Evolutionary conservation across 1,140 invertebrate species (phyloP).

Genomic region (Helicorthomorpha holstii): DNA sequence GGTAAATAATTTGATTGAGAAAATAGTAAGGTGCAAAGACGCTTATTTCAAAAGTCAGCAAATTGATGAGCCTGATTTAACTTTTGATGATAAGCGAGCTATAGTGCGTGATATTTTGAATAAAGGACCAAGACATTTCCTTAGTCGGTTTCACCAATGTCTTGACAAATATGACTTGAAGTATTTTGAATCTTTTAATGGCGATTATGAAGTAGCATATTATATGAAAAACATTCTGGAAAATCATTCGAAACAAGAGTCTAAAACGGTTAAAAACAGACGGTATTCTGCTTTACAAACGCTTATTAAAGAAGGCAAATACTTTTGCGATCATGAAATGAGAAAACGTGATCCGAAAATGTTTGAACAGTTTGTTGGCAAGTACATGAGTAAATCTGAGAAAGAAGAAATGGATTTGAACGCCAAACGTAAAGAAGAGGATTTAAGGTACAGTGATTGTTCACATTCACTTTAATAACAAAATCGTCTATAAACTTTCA

Average conservation of each 20-base stretch:
- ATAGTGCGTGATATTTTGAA: slow-evolving; percentile 45
- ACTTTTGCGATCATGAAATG: slow-evolving; percentile 85
- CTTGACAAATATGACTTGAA: slow-evolving; percentile 44
- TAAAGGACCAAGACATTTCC: slow-evolving; percentile 43
- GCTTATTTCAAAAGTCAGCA: slow-evolving; percentile 57
- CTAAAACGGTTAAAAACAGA: slow-evolving; percentile 53
- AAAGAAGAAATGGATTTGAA: slow-evolving; percentile 27
- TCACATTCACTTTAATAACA: background rate
- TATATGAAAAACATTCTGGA: slow-evolving; percentile 34
- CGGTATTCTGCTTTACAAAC: slow-evolving; percentile 62
- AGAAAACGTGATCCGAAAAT: slow-evolving; percentile 72
- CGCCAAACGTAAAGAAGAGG: slow-evolving; percentile 12
- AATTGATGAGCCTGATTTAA: slow-evolving; percentile 51
- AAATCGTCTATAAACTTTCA: no score
- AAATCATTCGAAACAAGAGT: slow-evolving; percentile 17
- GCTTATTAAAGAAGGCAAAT: slow-evolving; percentile 47
- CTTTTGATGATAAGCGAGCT: slow-evolving; percentile 42
- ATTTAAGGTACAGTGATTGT: slow-evolving; percentile 8
- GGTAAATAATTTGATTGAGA: no score
- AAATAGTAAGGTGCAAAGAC: no score
- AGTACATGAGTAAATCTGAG: slow-evolving; percentile 61
- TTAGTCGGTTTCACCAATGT: slow-evolving; percentile 55
- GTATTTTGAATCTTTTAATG: slow-evolving; percentile 37
- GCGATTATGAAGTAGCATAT: slow-evolving; percentile 39
- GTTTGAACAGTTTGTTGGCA: slow-evolving; percentile 73